Evolutionary conservation across 2,888 invertebrate genomes (phyloP), one percentile per base, ranked within the genome.

Genomic region (Cryptocephalus moraei): DNA sequence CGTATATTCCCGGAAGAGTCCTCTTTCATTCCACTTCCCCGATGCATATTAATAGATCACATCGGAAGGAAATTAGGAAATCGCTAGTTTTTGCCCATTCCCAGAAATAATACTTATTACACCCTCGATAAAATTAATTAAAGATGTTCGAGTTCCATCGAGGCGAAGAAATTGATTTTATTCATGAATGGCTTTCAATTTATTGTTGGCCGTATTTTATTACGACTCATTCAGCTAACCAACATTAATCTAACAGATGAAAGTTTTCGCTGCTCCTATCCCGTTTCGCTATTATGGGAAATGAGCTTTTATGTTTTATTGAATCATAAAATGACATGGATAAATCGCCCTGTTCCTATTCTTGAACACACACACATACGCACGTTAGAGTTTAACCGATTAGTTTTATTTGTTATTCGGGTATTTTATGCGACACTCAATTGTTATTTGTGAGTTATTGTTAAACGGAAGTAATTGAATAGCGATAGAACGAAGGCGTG

Each of bases 151-250:
- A 44, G 44, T 53, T 48, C 45, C 47, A 50, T 43, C 47, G 49
- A 49, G 40, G 48, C 51, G 55, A 43, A 52, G 34, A 40, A 55
- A 57, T 54, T 53, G 51, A 58, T 56, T 58, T 58, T 55, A 56
- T 54, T 50, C 56, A 53, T 56, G 56, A 52, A 50, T 53, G 56
- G 56, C 49, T 47, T 49, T 45, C 51, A 50, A 49, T 57, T 54
- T 53, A 55, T 56, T 54, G 55, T 52, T 58, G 53, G 52, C 53
- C 48, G 50, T 54, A 54, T 54, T 56, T 56, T 52, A 54, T 51
- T 52, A 55, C 54, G 50, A 53, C 43, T 55, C 53, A 55, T 54
- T 55, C 50, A 11, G 48, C 39, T 43, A 31, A n/a, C 47, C 43
- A 40, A 44, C 40, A 53, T 55, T 51, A 51, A 51, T 56, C 49